Evolutionary conservation across 2,888 invertebrate genomes (phyloP).

Genomic region (Iselma pallidipennis): DNA sequence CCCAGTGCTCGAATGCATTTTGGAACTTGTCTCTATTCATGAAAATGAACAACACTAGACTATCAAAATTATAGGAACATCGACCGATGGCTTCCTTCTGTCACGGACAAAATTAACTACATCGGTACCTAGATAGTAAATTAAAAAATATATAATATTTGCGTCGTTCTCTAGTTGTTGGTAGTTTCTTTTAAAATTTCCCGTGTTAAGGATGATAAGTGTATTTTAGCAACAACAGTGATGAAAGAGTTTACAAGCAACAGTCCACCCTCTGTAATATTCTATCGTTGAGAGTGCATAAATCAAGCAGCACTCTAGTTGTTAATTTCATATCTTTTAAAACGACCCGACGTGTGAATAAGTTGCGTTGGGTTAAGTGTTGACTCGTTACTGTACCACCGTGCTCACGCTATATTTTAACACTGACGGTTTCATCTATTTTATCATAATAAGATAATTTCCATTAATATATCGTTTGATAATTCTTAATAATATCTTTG

Average conservation of each 20-base stretch:
- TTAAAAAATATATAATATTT: no score
- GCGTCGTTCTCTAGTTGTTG: no score
- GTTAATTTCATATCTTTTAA: constrained; percentile 42
- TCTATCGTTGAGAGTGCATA: constrained; percentile 29
- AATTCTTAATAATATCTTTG: no score
- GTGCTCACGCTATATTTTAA: not conserved
- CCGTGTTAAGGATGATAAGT: no score
- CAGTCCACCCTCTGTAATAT: no score
- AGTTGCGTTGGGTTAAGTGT: constrained; percentile 35
- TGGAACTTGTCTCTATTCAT: constrained; percentile 16
- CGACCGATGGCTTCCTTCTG: not conserved
- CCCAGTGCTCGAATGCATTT: constrained; percentile 17
- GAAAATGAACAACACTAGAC: not conserved
- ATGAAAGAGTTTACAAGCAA: no score
- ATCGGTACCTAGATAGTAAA: no score
- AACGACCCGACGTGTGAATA: constrained; percentile 31
- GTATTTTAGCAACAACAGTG: no score
- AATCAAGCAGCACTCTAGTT: constrained; percentile 40
- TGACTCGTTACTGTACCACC: constrained; percentile 9
- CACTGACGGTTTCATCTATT: not conserved
- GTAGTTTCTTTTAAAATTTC: no score
- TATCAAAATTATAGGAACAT: not conserved
- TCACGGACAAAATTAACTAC: no score
- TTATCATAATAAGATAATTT: no score
- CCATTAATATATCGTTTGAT: no score